Percentiles rank a stretch among this genome's conserved stretches.
phyloP scores from a whole-genome alignment of 2,113 vertebrate genomes.

The Nothocercus julius region DNA sequence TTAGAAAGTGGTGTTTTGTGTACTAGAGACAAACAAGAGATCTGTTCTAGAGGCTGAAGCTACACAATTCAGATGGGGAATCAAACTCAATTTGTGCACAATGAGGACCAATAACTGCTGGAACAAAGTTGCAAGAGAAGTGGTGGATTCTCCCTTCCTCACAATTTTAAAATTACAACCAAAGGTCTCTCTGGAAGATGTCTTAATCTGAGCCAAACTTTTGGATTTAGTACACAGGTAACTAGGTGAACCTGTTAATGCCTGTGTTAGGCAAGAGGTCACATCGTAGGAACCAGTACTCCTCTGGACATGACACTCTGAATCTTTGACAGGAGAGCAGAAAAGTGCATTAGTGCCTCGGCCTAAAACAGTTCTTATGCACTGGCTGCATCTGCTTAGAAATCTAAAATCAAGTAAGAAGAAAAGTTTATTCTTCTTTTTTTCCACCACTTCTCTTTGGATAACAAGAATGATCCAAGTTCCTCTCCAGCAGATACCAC shows the following conservation, averaged over 20 bases:
- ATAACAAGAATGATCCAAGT: background rate
- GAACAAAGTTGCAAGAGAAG: background rate
- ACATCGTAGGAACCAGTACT: background rate
- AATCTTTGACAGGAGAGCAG: background rate
- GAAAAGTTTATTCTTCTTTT: background rate
- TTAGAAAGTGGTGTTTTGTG: background rate
- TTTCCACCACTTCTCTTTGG: no score
- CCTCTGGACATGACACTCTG: background rate
- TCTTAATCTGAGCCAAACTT: background rate
- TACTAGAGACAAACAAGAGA: background rate
- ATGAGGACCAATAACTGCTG: background rate
- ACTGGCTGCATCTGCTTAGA: background rate
- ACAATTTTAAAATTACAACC: constrained; percentile 5
- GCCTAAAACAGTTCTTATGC: background rate
- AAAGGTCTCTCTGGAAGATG: background rate
- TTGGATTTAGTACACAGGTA: background rate
- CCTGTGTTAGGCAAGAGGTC: background rate
- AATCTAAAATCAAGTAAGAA: background rate
- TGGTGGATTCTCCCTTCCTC: background rate
- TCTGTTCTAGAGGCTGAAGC: constrained; percentile 1
- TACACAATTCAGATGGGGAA: background rate
- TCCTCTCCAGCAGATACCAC: background rate
- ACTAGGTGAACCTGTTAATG: background rate
- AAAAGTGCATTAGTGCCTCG: background rate
- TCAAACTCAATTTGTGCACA: background rate